Base-by-base conservation (phyloP, 2,888 invertebrate genomes). In the Drosophila kambysellisi region DNA sequence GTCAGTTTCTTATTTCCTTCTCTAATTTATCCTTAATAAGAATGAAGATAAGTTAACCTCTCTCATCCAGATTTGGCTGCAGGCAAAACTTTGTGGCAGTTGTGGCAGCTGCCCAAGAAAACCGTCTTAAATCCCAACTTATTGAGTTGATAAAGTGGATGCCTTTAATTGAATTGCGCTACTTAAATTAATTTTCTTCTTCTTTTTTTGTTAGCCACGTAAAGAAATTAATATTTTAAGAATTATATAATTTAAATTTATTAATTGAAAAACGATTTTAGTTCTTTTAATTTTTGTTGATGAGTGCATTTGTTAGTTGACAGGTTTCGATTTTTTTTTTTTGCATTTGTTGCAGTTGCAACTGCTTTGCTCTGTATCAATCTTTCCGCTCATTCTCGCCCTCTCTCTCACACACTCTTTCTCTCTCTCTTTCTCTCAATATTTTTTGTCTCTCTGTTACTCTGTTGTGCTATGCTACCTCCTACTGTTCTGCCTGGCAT, bases 401-500 rank as follows among this genome's bases (percentile, higher is more conserved):
- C 32, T 32, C 32, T 32, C 32, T 8, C 32, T 32, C 32, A 7
- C 32, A 7, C 7, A 7, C 7, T 41, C 7, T 35, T 17, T 5
- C n/a, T 30, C 46, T 4, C n/a, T 63, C 33, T 7, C 29, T 17
- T 11, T 56, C 32, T 30, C 1, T 41, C 29, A 12, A 3, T 30
- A 9, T 17, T 12, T 30, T 48, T 37, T 25, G 25, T 25, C 25
- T 52, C 20, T 15, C 30, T 12, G 20, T 29, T 11, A 4, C 32
- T 17, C n/a, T 30, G 43, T 17, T 46, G 46, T 8, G 20, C 7
- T 33, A 7, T 17, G 53, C 48, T 73, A 32, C 25, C 39, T 60
- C 32, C 65, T n/a, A n/a, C 39, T 56, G 57, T 48, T 52, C 51
- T 65, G 70, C 66, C 70, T 68, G 70, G 60, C 67, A 73, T 75